Conservation (phyloP, 2,888 invertebrate genomes). For the Odontocerum albicorne region DNA sequence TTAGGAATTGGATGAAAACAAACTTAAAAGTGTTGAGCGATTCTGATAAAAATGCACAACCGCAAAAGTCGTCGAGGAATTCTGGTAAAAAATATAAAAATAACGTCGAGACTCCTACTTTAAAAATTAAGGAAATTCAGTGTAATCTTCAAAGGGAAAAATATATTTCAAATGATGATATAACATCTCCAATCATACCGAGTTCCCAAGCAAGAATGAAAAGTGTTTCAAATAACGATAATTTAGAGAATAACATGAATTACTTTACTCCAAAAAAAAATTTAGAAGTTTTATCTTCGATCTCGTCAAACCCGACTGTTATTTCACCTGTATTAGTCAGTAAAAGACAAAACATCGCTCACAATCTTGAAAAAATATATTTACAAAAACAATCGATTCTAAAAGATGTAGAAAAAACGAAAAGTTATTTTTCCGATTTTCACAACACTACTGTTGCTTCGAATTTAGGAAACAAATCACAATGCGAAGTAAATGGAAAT, state of each 20-base stretch:
- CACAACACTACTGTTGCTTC: neutral
- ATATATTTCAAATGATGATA: neutral
- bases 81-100: neutral
- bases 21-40: neutral
- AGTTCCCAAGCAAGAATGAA: neutral
- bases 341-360: neutral
- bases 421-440: no score
- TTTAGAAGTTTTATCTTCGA: neutral
- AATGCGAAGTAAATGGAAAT: neutral
- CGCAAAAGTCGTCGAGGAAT: neutral
- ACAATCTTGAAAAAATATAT: no score
- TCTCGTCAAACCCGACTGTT: no score
- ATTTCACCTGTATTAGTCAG: neutral
- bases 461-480: neutral
- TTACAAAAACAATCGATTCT: no score
- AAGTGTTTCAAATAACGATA: neutral
- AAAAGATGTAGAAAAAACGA: no score
- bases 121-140: neutral
- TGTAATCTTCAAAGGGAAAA: neutral
- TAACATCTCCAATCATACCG: neutral
- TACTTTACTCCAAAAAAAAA: neutral
- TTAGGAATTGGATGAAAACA: slow-evolving; percentile 1
- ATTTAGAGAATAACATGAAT: neutral
- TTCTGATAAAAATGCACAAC: neutral
- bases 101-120: neutral